A percentile compares a stretch with the other conserved stretches of the same genome.
phyloP scores from a whole-genome alignment of 2,888 invertebrate genomes.

The Zeuzera pyrina region DNA sequence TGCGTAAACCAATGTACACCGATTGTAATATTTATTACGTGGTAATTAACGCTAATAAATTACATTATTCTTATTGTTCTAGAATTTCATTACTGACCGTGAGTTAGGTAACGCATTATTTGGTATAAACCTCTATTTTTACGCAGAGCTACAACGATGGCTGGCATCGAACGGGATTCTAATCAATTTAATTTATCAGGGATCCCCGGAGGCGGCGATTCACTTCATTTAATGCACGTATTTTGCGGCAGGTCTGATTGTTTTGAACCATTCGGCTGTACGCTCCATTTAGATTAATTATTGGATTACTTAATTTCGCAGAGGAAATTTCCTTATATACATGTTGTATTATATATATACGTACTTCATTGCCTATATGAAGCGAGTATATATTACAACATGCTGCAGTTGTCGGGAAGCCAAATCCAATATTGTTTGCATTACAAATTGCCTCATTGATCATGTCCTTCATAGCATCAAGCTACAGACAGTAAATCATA shows the following conservation, averaged over 20 bases:
- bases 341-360: not conserved
- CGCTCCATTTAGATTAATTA: slow-evolving; percentile 74
- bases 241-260: slow-evolving; percentile 72
- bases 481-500: no score
- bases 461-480: no score
- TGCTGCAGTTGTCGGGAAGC: no score
- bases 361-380: not conserved
- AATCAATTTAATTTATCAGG: slow-evolving; percentile 74
- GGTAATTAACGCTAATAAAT: no score
- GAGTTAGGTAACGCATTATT: slow-evolving; percentile 54
- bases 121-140: slow-evolving; percentile 67
- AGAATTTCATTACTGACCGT: no score
- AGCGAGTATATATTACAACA: no score
- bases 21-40: no score
- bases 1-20: no score
- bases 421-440: no score
- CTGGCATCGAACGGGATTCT: slow-evolving; percentile 67
- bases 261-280: slow-evolving; percentile 72
- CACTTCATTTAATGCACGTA: slow-evolving; percentile 74
- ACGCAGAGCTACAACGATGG: slow-evolving; percentile 55
- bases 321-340: not conserved
- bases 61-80: no score
- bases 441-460: no score
- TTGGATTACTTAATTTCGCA: slow-evolving; percentile 71
- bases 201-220: slow-evolving; percentile 70